These are phyloP conservation scores for Tetragonula clypearis DNA, from an alignment of 1,140 invertebrate genomes.

Conservation along the genomic window DNA sequence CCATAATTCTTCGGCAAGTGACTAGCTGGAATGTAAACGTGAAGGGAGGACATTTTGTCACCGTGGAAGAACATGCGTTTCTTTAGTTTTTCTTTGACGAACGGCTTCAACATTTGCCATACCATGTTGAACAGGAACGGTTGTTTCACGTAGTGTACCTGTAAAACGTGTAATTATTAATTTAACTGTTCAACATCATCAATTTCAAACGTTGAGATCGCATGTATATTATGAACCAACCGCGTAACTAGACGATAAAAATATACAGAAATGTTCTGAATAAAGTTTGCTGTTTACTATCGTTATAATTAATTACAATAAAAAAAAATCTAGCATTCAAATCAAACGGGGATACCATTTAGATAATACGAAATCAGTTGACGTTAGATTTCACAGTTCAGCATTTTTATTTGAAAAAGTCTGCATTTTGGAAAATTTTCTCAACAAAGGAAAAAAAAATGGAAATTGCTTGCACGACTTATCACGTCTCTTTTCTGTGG, in stretches of 20 bases:
- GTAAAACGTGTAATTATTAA: neutral
- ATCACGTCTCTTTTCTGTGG: accelerated
- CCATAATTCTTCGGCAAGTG: slow-evolving; percentile 89
- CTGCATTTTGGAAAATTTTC: neutral
- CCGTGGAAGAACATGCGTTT: slow-evolving; percentile 90
- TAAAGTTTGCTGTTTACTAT: no score
- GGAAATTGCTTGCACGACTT: neutral
- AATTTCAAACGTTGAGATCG: neutral
- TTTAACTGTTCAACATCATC: neutral
- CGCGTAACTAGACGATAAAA: no score
- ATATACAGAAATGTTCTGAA: no score
- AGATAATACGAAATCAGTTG: no score
- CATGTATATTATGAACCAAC: no score
- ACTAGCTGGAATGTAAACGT: slow-evolving; percentile 86
- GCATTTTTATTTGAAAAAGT: no score
- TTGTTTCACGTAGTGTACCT: slow-evolving; percentile 93
- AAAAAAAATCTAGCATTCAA: no score
- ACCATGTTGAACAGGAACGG: slow-evolving; percentile 94
- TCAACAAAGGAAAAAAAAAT: neutral
- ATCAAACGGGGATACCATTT: no score
- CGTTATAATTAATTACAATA: no score
- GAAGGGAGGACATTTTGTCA: slow-evolving; percentile 87
- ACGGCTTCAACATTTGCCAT: slow-evolving; percentile 93
- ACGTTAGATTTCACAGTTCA: no score
- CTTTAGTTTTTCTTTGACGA: slow-evolving; percentile 92